Base-by-base conservation (phyloP, 2,888 invertebrate species). In the Drosophila colorata region DNA sequence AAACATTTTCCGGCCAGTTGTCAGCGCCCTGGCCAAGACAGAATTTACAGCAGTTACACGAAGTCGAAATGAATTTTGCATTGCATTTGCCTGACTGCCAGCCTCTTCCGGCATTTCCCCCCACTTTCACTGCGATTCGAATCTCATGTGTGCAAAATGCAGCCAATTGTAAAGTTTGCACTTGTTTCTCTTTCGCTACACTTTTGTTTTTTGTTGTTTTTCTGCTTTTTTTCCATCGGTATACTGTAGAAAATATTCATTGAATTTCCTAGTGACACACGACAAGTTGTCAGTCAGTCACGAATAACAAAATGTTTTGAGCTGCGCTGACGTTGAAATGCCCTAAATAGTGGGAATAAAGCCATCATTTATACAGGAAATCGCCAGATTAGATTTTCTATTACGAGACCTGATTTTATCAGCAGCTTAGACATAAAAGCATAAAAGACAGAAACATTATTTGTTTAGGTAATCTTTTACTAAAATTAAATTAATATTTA, bases 261-360 rank as follows among this genome's bases (percentile, higher is more conserved):
- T 88, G 89, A 87, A 88, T 85, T 87, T 88, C 47, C 65, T 69
- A 87, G 85, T 76, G 85, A 88, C 87, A 87, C 83, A 78, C 68
- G 78, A 73, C 76, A 71, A 71, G 51, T 64, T 88, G 88, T 82
- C 83, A 74, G 67, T 70, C 67, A 65, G 44, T 33, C 37, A 7
- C 33, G 38, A 37, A 65, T 63, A 79, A 61, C 57, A 52, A 41
- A 51, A 28, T 14, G n/a, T 1, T 18, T 1, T 11, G 18, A 1
- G n/a, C 11, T 13, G 14, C 7, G 18, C 14, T 14, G 20, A 25
- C 16, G 5, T n/a, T 7, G 1, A 13, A 23, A 67, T 56, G 40
- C 67, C 35, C 70, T 70, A n/a, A 16, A 48, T n/a, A 16, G 6
- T n/a, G 33, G 11, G 33, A 33, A 4, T 33, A 33, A 33, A 33